Percentiles rank a stretch among this genome's conserved stretches.
These are phyloP conservation scores for Nephrotoma guestfalica DNA, from an alignment of 2,888 invertebrate species.

Conservation along the genomic window DNA sequence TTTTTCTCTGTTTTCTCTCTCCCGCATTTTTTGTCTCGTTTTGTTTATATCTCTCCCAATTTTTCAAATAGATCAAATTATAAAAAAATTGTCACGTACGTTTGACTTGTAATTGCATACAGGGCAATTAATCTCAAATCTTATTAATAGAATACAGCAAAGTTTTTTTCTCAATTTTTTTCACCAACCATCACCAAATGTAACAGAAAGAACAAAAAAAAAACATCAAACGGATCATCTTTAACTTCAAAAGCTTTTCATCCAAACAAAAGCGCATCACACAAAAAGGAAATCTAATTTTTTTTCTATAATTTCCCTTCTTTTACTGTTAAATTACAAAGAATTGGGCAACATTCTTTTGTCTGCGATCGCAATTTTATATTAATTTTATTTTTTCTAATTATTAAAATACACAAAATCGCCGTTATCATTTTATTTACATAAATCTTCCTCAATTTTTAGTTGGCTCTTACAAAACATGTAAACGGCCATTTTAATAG, in stretches of 20 bases:
- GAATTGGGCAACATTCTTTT: not conserved
- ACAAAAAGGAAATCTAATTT: not conserved
- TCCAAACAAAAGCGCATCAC: not conserved
- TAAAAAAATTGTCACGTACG: not conserved
- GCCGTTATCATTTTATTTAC: not conserved
- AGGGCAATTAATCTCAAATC: not conserved
- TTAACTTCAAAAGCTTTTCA: not conserved
- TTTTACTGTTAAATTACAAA: not conserved
- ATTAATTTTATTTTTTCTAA: not conserved
- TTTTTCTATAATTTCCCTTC: not conserved
- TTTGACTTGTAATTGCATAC: not conserved
- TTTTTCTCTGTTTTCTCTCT: not conserved
- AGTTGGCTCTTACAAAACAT: conserved; percentile 68
- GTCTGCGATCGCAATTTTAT: not conserved
- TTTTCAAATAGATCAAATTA: not conserved
- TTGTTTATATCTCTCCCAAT: not conserved
- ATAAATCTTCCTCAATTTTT: conserved; percentile 4
- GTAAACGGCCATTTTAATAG: conserved; percentile 81
- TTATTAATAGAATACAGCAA: not conserved
- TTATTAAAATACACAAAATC: not conserved
- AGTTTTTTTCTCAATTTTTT: not conserved
- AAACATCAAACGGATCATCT: not conserved
- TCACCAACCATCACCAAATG: not conserved
- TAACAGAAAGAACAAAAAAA: not conserved
- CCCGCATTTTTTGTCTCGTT: not conserved